Percentiles rank a stretch among this genome's conserved stretches.
Conservation (phyloP, 2,797 vertebrate genomes). For the Gadopsis bispinosus region DNA sequence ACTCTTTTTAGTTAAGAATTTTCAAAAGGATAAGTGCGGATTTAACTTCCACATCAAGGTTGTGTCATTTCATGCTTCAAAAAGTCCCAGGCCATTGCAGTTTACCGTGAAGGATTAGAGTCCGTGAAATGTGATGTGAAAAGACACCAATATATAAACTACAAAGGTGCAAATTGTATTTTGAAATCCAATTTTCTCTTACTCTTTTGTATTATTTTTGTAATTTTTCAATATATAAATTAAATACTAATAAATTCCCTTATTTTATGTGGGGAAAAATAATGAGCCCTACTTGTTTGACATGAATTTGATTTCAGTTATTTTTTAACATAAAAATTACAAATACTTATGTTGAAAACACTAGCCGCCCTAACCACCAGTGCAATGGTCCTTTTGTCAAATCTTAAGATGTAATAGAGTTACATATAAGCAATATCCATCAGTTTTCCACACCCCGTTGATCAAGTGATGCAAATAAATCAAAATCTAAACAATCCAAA, state of each 20-base stretch:
- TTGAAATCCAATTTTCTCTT: not conserved
- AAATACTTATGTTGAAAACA: conserved; percentile 2
- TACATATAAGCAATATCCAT: not conserved
- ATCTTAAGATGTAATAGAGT: not conserved
- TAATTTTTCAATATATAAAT: not conserved
- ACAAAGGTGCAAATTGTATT: not conserved
- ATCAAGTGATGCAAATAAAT: conserved; percentile 33
- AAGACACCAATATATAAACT: not conserved
- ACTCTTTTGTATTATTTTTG: not conserved
- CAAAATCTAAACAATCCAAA: conserved; percentile 27
- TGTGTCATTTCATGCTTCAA: not conserved
- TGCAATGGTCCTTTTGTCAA: not conserved
- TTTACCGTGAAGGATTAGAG: not conserved
- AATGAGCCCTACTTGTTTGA: not conserved
- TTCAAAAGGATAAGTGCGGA: not conserved
- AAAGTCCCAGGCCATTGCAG: not conserved
- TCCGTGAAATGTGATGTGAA: not conserved
- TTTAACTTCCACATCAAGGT: not conserved
- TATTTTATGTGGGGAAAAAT: not conserved
- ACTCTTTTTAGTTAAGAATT: not conserved
- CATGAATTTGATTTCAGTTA: not conserved
- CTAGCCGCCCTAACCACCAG: not conserved
- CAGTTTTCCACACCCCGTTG: conserved; percentile 46
- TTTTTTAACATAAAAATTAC: not conserved
- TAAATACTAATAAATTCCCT: not conserved